Evolutionary conservation across 2,113 vertebrate genomes (phyloP).

Genomic region (Phaethornis superciliosus): DNA sequence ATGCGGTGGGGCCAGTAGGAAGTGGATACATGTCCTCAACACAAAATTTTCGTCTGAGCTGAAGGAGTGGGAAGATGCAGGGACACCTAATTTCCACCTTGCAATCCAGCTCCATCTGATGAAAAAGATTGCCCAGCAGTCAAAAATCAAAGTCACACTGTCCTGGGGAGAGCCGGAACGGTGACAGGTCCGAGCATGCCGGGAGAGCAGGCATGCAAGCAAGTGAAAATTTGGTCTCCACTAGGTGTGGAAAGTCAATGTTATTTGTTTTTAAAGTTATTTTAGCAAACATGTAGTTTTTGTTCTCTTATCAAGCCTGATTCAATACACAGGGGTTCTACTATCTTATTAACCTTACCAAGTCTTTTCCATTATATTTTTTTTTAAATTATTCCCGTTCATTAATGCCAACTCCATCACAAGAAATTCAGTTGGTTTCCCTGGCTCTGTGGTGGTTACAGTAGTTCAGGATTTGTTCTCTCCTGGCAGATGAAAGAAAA

Average conservation of each 20-base stretch:
- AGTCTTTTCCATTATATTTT: neutral
- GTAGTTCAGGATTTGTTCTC: neutral
- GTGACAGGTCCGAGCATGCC: constrained; percentile 75
- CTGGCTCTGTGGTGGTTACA: neutral
- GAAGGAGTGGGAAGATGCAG: constrained; percentile 75
- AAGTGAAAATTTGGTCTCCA: constrained; percentile 80
- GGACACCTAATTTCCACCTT: constrained; percentile 89
- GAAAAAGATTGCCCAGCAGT: constrained; percentile 86
- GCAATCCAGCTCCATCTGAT: constrained; percentile 79
- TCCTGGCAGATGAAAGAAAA: neutral
- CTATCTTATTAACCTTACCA: constrained; percentile 54
- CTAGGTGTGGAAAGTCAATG: constrained; percentile 77
- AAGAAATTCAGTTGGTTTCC: neutral
- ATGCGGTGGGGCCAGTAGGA: constrained; percentile 31
- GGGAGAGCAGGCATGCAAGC: constrained; percentile 69
- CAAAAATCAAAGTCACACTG: constrained; percentile 76
- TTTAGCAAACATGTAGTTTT: constrained; percentile 65
- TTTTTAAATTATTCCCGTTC: neutral
- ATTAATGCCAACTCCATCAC: constrained; percentile 22
- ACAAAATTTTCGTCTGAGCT: constrained; percentile 66
- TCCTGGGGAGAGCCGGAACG: constrained; percentile 65
- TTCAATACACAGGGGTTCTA: constrained; percentile 8
- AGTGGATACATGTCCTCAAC: constrained; percentile 42
- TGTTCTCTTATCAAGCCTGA: constrained; percentile 29
- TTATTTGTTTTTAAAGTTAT: constrained; percentile 71